phyloP scores from a whole-genome alignment of 2,797 vertebrate species.

The Erpetoichthys calabaricus region DNA sequence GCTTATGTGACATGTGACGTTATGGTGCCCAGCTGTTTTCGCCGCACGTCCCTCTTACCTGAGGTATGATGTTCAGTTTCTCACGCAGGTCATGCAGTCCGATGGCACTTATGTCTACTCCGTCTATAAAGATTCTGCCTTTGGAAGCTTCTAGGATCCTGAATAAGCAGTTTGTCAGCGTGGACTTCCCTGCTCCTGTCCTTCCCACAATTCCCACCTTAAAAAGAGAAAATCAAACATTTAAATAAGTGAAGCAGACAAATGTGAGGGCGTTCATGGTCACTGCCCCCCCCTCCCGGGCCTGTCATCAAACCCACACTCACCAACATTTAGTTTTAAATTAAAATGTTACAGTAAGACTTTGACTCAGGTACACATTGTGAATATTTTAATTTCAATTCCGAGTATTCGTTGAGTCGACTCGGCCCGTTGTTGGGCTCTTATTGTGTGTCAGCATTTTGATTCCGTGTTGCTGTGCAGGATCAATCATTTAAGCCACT shows the following conservation, averaged over 20 bases:
- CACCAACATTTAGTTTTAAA: neutral
- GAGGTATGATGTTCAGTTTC: slow-evolving; percentile 40
- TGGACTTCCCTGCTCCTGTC: slow-evolving; percentile 37
- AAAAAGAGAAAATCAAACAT: slow-evolving; percentile 12
- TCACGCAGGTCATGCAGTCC: slow-evolving; percentile 36
- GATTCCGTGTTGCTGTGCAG: too few species aligned
- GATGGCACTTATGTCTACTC: slow-evolving; percentile 32
- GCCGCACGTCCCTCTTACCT: slow-evolving; percentile 22
- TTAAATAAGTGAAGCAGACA: neutral
- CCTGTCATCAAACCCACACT: neutral
- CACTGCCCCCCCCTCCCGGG: too few species aligned
- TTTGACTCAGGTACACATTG: too few species aligned
- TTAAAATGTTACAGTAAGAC: too few species aligned
- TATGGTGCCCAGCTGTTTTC: too few species aligned
- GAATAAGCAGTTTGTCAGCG: slow-evolving; percentile 38
- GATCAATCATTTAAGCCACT: too few species aligned
- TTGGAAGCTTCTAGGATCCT: slow-evolving; percentile 31
- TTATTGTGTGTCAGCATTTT: too few species aligned
- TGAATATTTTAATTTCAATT: too few species aligned
- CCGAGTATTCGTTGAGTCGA: too few species aligned
- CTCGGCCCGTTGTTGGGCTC: too few species aligned
- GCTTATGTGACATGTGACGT: too few species aligned
- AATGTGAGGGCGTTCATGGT: too few species aligned
- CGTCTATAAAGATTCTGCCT: slow-evolving; percentile 40
- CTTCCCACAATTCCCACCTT: slow-evolving; percentile 40